Evolutionary conservation across 2,888 invertebrate genomes (phyloP), one percentile per base, ranked within the genome.

Genomic region (Philereme vetulata): DNA sequence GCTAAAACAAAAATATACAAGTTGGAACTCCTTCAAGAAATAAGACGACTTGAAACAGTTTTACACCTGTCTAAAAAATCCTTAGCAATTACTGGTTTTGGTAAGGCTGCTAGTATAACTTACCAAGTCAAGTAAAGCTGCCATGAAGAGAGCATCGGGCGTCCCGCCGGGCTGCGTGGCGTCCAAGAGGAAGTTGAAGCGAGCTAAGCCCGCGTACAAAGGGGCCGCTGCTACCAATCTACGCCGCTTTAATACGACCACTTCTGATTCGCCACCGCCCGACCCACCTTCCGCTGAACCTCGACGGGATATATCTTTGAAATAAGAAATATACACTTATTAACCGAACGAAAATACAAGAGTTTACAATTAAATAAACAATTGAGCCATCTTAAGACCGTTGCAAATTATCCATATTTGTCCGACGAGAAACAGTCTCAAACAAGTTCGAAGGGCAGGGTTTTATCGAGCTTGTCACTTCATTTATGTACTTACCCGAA

Each of bases 151-250:
- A 3, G 99, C 96, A 91, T 99, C 99, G 0, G 99, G 99, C 56
- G 99, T 96, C 0, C 97, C 95, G 0, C 99, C 99, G 0, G 99
- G 99, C 61, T 97, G 96, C 70, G 98, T 98, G 7, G 98, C 98
- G 86, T 99, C 99, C 67, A 99, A 84, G 38, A 99, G 90, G 84
- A 99, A 98, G 47, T 96, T 96, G 79, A 99, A 96, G 46, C 99
- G 92, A 42, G 96, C 92, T 93, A 98, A 96, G 6, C 99, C 99
- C n/a, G 96, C 95, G 75, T 95, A 95, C 10, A 99, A 93, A 0
- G 96, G 95, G 47, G 93, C 93, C 0, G 95, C 94, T 21, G 97
- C 95, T 9, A 99, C 97, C 55, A 98, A 84, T 68, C 97, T 95
- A 52, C 98, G 94, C 74, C 98, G 97, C 80, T 97, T 97, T 46